Percentiles rank a stretch among this genome's conserved stretches.
These are phyloP conservation scores for Smutsia temminckii DNA, from an alignment of 2,797 vertebrate genomes.

Conservation along the genomic window DNA sequence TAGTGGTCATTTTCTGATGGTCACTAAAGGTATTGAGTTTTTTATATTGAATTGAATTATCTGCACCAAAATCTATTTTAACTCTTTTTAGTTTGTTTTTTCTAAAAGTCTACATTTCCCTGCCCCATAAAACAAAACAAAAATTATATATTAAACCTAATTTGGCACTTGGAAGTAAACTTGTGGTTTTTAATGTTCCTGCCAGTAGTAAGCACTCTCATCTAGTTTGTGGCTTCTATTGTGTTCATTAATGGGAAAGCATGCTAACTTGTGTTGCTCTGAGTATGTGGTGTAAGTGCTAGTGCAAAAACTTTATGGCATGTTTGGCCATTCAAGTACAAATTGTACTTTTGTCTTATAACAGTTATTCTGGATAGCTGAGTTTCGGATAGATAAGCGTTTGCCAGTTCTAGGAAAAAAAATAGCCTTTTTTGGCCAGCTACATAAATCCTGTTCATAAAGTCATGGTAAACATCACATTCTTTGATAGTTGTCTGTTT, in stretches of 20 bases:
- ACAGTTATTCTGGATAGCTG: not conserved
- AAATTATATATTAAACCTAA: not conserved
- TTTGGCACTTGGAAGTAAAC: not conserved
- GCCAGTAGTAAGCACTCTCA: not conserved
- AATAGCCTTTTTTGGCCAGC: not conserved
- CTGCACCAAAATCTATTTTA: slow-evolving; percentile 1
- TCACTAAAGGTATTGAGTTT: not conserved
- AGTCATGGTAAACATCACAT: not conserved
- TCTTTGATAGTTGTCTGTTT: slow-evolving; percentile 1
- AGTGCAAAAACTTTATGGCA: not conserved
- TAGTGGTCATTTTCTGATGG: not conserved
- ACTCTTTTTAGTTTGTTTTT: slow-evolving; percentile 5
- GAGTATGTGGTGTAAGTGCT: not conserved
- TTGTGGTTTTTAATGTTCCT: not conserved
- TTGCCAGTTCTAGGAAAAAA: not conserved
- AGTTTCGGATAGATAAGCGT: not conserved
- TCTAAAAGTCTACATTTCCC: not conserved
- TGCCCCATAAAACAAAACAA: not conserved
- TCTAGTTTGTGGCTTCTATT: not conserved
- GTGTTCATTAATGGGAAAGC: not conserved
- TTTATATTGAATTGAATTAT: not conserved
- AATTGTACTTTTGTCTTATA: not conserved
- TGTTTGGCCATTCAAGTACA: not conserved
- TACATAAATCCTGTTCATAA: slow-evolving; percentile 10
- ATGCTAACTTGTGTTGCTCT: not conserved